Conservation (phyloP, 2,888 invertebrate genomes). For the Scrobipalpa costella region DNA sequence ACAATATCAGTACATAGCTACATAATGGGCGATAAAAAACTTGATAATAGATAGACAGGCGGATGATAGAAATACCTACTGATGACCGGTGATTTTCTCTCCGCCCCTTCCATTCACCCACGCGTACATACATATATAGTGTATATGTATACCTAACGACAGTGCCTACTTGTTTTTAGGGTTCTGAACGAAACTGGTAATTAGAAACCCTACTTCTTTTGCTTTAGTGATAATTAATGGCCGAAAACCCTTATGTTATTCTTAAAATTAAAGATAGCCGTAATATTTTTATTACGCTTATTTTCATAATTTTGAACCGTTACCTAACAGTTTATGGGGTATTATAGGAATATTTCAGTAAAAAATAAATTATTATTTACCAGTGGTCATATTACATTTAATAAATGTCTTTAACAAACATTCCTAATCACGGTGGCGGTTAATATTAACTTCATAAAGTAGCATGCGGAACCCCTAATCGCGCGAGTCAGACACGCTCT, state of each 20-base stretch:
- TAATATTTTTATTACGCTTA: too few relatives aligned
- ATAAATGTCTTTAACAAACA: too few relatives aligned
- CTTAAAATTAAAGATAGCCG: too few relatives aligned
- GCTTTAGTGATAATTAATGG: too few relatives aligned
- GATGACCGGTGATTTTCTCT: slow-evolving; percentile 32
- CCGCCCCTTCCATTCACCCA: slow-evolving; percentile 31
- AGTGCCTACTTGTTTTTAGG: slow-evolving; percentile 20
- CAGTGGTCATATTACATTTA: too few relatives aligned
- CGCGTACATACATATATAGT: slow-evolving; percentile 20
- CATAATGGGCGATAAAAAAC: slow-evolving; percentile 38
- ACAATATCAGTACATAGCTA: slow-evolving; percentile 19
- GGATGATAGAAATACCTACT: slow-evolving; percentile 29
- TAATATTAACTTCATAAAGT: neutral
- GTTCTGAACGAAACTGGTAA: neutral
- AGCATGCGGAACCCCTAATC: neutral
- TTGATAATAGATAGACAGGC: slow-evolving; percentile 35
- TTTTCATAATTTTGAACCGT: too few relatives aligned
- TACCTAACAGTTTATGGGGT: too few relatives aligned
- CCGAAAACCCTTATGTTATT: too few relatives aligned
- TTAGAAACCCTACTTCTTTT: neutral
- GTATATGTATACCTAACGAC: slow-evolving; percentile 10
- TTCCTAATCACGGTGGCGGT: neutral
- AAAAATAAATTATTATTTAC: too few relatives aligned
- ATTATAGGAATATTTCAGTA: too few relatives aligned
- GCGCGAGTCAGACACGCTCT: neutral